A percentile compares a stretch with the other conserved stretches of the same genome.
Conservation (phyloP, 2,888 invertebrate species). For the Protula sp. region DNA sequence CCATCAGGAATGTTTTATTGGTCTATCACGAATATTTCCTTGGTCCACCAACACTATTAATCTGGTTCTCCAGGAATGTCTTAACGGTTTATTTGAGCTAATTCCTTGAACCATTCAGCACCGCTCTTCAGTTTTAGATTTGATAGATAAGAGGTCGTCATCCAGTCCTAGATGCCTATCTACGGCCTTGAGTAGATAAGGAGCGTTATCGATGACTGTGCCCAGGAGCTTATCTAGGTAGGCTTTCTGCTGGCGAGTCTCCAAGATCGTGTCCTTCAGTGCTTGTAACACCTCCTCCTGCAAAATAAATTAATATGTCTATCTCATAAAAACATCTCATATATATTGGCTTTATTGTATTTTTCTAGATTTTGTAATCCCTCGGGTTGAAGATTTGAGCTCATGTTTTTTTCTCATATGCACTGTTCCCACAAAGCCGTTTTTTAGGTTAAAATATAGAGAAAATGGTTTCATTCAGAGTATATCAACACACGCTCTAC, state of each 20-base stretch:
- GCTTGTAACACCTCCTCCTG: constrained; percentile 18
- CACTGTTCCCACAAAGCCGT: no score
- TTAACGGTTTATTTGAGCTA: no score
- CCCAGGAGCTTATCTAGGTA: constrained; percentile 18
- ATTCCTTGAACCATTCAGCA: background rate
- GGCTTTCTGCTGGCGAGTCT: constrained; percentile 16
- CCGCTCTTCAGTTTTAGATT: constrained; percentile 9
- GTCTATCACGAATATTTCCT: no score
- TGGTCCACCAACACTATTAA: no score
- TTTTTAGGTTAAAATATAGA: no score
- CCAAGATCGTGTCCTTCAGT: constrained; percentile 18
- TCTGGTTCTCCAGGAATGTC: no score
- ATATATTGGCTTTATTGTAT: background rate
- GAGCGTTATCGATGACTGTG: constrained; percentile 17
- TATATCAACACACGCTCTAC: no score
- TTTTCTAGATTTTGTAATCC: no score
- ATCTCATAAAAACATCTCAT: background rate
- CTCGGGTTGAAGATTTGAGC: background rate
- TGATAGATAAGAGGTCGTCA: constrained; percentile 1
- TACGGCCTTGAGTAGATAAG: constrained; percentile 11
- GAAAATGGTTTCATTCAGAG: no score
- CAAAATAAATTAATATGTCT: background rate
- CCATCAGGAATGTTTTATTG: no score
- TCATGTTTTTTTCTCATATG: no score
- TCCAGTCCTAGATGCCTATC: constrained; percentile 4